These are phyloP conservation scores for Lasius fuliginosus DNA, from an alignment of 2,888 invertebrate species.

Conservation along the genomic window DNA sequence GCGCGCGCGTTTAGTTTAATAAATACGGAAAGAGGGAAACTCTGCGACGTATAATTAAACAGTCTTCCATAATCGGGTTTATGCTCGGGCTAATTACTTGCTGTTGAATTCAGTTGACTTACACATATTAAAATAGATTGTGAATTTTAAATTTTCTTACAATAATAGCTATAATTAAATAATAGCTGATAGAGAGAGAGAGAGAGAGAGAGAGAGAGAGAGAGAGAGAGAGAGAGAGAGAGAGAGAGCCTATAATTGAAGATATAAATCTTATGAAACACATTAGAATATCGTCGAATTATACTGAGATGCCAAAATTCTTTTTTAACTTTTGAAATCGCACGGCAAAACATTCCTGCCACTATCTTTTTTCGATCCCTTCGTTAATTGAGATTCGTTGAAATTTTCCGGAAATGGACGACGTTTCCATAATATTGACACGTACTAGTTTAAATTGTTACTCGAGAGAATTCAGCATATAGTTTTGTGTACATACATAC, in stretches of 20 bases:
- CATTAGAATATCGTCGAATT: not conserved
- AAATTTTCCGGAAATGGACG: constrained; percentile 25
- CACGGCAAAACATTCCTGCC: not conserved
- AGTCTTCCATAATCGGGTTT: constrained; percentile 44
- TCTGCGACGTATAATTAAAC: constrained; percentile 53
- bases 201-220: too few species aligned
- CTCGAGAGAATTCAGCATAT: constrained; percentile 5
- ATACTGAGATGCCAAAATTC: not conserved
- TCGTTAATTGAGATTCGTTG: not conserved
- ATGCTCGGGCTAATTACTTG: constrained; percentile 57
- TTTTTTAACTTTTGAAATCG: not conserved
- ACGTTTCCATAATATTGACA: constrained; percentile 33
- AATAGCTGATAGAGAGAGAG: not conserved
- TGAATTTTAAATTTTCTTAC: not conserved
- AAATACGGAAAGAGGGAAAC: constrained; percentile 13
- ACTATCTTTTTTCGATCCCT: not conserved
- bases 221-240: too few species aligned
- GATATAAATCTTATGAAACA: not conserved
- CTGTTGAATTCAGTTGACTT: constrained; percentile 26
- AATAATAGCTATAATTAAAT: not conserved
- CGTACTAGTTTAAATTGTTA: constrained; percentile 42
- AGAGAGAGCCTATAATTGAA: not conserved
- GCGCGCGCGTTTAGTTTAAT: constrained; percentile 28
- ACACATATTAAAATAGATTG: not conserved
- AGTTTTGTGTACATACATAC: not conserved